Evolutionary conservation across 1,140 invertebrate genomes (phyloP).

Genomic region (Drosophila sulfurigaster): DNA sequence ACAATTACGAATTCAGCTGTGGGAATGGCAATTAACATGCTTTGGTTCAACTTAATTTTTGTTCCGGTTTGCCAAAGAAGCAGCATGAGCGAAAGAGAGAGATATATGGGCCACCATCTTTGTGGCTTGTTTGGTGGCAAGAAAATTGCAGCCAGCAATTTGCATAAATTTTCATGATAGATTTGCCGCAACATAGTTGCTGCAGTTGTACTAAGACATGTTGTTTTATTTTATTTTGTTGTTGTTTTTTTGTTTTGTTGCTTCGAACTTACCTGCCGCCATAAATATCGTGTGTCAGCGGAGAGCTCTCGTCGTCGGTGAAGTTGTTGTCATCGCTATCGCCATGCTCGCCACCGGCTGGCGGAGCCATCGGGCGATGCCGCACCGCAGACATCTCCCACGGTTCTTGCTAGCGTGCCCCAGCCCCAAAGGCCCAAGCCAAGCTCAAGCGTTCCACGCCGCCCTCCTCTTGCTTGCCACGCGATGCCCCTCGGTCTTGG

Average conservation of each 20-base stretch:
- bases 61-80: slow-evolving; percentile 52
- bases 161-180: slow-evolving; percentile 50
- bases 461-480: neutral
- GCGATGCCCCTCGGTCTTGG: slow-evolving; percentile 35
- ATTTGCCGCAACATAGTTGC: slow-evolving; percentile 5
- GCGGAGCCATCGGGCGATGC: slow-evolving; percentile 87
- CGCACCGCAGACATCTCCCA: slow-evolving; percentile 85
- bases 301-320: slow-evolving; percentile 93
- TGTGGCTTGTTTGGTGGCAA: neutral
- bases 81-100: neutral
- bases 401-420: slow-evolving; percentile 55
- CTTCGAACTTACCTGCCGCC: slow-evolving; percentile 91
- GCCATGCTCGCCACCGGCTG: slow-evolving; percentile 85
- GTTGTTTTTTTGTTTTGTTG: neutral
- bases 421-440: neutral
- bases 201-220: slow-evolving; percentile 1
- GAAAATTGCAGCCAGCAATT: slow-evolving; percentile 40
- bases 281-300: slow-evolving; percentile 93
- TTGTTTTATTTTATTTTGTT: no score
- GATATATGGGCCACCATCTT: slow-evolving; percentile 21
- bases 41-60: slow-evolving; percentile 28
- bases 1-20: slow-evolving; percentile 22
- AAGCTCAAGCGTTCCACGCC: slow-evolving; percentile 7
- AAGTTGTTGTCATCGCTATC: slow-evolving; percentile 91
- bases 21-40: slow-evolving; percentile 49